These are phyloP conservation scores for Monoplex corrugatus DNA, from an alignment of 2,888 invertebrate genomes.

Conservation along the genomic window DNA sequence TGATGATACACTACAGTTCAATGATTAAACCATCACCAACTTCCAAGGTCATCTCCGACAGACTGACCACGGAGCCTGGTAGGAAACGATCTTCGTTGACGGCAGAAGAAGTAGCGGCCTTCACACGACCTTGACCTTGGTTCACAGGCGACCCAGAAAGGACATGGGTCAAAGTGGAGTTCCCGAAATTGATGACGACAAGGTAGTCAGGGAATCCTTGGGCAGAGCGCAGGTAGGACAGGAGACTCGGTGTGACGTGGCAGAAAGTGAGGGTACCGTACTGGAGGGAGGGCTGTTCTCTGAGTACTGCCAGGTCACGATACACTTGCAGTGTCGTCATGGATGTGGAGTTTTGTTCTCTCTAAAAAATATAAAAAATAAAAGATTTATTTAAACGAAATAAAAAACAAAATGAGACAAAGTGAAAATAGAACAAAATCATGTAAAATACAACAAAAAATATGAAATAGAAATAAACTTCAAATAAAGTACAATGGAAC, in stretches of 20 bases:
- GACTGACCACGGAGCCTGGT: neutral
- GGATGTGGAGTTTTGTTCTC: constrained; percentile 23
- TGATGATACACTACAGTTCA: no score
- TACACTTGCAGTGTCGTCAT: constrained; percentile 66
- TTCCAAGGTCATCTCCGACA: neutral
- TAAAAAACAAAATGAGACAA: neutral
- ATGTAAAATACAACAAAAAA: neutral
- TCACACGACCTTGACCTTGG: constrained; percentile 30
- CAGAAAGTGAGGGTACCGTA: constrained; percentile 64
- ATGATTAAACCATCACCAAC: neutral
- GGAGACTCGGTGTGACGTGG: constrained; percentile 60
- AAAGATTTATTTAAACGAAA: no score
- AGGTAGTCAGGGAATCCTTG: constrained; percentile 65
- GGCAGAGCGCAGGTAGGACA: constrained; percentile 67
- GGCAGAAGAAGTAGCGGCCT: constrained; percentile 34
- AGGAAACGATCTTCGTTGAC: constrained; percentile 21
- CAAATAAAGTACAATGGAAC: neutral
- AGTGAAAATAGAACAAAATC: no score
- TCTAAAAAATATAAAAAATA: constrained; percentile 13
- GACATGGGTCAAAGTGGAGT: constrained; percentile 19
- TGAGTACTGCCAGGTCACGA: constrained; percentile 63
- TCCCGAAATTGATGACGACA: constrained; percentile 72
- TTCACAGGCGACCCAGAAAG: constrained; percentile 43
- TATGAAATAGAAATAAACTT: neutral
- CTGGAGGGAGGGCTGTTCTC: constrained; percentile 70